Percentiles rank a stretch among this genome's conserved stretches.
Evolutionary conservation across 2,113 vertebrate species (phyloP).

Genomic region (Rhea pennata): DNA sequence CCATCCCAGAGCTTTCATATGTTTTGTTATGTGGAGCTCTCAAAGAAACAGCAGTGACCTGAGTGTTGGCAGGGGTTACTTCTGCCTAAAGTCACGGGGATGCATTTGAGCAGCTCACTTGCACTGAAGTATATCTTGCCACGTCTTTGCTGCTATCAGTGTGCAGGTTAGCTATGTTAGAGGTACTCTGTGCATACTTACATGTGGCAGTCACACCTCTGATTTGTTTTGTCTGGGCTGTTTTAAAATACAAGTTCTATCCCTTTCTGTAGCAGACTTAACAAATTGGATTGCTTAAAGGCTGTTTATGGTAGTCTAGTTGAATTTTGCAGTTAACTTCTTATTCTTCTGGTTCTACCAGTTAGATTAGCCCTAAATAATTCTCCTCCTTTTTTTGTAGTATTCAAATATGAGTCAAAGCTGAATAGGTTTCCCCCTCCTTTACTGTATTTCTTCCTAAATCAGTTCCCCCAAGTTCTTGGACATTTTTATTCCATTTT

Average conservation of each 20-base stretch:
- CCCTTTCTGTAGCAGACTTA: not conserved
- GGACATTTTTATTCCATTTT: not conserved
- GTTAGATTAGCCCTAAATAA: not conserved
- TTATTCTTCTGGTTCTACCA: not conserved
- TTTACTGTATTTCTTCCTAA: not conserved
- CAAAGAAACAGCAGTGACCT: not conserved
- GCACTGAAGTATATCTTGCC: not conserved
- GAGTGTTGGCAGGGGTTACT: not conserved
- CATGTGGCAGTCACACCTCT: not conserved
- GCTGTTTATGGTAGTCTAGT: not conserved
- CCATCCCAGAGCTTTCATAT: not conserved
- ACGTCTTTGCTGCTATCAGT: not conserved
- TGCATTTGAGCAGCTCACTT: not conserved
- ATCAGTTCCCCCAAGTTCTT: not conserved
- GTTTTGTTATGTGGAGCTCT: not conserved
- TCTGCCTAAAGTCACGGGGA: not conserved
- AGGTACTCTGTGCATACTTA: not conserved
- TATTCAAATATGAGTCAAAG: not conserved
- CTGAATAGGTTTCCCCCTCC: not conserved
- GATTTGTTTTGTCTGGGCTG: not conserved
- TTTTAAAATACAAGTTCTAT: not conserved
- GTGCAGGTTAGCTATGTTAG: not conserved
- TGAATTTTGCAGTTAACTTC: not conserved
- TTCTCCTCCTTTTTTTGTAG: not conserved
- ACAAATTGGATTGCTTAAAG: not conserved